A percentile compares a stretch with the other conserved stretches of the same genome.
Evolutionary conservation across 2,888 invertebrate genomes (phyloP).

Genomic region (Eupithecia abbreviata): DNA sequence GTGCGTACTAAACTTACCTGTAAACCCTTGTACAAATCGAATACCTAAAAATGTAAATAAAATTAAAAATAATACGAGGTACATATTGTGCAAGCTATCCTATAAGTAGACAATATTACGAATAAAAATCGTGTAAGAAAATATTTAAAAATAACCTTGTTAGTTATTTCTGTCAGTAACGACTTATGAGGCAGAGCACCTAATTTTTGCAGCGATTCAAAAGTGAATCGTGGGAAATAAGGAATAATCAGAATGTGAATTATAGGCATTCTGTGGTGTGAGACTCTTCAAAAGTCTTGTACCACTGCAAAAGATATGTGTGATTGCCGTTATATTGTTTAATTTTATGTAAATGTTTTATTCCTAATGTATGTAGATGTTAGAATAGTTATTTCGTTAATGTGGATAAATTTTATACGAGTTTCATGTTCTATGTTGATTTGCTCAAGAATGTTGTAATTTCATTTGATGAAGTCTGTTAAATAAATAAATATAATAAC

Average conservation of each 20-base stretch:
- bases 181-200: not conserved
- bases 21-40: conserved; percentile 7
- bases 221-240: not conserved
- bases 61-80: conserved; percentile 8
- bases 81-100: conserved; percentile 22
- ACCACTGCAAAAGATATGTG: not conserved
- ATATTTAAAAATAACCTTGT: conserved; percentile 47
- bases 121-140: conserved; percentile 57
- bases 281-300: not conserved
- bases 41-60: conserved; percentile 18
- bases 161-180: conserved; percentile 21
- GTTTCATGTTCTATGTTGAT: conserved; percentile 71
- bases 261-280: not conserved
- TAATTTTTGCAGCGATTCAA: not conserved
- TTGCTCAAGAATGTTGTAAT: conserved; percentile 77
- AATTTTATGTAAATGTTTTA: conserved; percentile 36
- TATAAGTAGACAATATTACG: conserved; percentile 73
- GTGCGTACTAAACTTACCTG: not conserved
- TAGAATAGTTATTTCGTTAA: conserved; percentile 62
- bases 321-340: not conserved
- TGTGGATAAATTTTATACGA: conserved; percentile 76
- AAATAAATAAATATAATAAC: conserved; percentile 72
- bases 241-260: not conserved
- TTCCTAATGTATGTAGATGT: conserved; percentile 43
- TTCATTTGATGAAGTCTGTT: conserved; percentile 75